Conservation (phyloP, 2,888 invertebrate genomes). For the Hybos culiciformis region DNA sequence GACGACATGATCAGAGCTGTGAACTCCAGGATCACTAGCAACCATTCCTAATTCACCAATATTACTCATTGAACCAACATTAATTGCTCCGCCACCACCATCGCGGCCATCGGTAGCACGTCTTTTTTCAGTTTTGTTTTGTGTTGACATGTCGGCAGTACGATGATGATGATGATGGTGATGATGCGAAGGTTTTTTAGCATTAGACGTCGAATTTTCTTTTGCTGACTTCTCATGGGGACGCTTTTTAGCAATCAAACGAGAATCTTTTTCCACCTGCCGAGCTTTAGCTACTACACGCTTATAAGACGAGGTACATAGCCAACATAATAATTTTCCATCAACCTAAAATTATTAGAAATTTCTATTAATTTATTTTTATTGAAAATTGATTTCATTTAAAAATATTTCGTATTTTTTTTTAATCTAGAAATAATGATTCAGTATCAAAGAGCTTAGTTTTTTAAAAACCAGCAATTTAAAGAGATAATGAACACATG, state of each 20-base stretch:
- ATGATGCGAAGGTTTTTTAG: slow-evolving; percentile 32
- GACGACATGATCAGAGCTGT: slow-evolving; percentile 83
- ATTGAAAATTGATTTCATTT: background rate
- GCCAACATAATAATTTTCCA: slow-evolving; percentile 88
- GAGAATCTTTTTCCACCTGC: slow-evolving; percentile 56
- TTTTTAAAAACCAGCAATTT: no score
- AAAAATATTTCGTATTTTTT: background rate
- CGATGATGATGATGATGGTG: slow-evolving; percentile 21
- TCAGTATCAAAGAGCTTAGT: no score
- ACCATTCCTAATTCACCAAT: slow-evolving; percentile 27
- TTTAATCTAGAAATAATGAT: no score
- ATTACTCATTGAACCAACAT: slow-evolving; percentile 13
- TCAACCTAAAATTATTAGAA: slow-evolving; percentile 56
- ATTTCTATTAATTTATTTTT: background rate
- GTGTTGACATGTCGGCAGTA: no score
- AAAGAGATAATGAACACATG: no score
- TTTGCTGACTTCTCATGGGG: slow-evolving; percentile 25
- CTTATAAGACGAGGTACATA: slow-evolving; percentile 87
- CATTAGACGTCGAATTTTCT: slow-evolving; percentile 34
- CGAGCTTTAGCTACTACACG: slow-evolving; percentile 84
- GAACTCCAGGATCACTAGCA: slow-evolving; percentile 57
- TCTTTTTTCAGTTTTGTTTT: background rate
- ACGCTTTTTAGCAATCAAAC: slow-evolving; percentile 39
- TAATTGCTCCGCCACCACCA: slow-evolving; percentile 17
- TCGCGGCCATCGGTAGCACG: slow-evolving; percentile 14